A percentile compares a stretch with the other conserved stretches of the same genome.
phyloP scores from a whole-genome alignment of 1,140 invertebrate species.

The Probaryconus sp. region DNA sequence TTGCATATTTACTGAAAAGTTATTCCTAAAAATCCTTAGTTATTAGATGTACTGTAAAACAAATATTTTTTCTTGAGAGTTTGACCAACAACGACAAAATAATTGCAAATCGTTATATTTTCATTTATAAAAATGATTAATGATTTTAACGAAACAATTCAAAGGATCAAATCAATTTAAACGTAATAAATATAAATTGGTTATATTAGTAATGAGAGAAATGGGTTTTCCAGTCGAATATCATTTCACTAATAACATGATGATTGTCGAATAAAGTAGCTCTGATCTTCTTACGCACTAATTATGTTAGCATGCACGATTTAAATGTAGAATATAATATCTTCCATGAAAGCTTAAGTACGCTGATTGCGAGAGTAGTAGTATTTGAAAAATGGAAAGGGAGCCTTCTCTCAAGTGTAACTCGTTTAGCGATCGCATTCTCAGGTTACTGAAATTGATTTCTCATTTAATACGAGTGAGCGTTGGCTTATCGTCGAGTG shows the following conservation, averaged over 20 bases:
- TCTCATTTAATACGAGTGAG: conserved; percentile 9
- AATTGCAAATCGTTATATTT: too few species aligned
- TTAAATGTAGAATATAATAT: conserved; percentile 7
- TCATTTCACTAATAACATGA: not conserved
- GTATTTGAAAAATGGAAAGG: conserved; percentile 11
- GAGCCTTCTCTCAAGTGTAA: conserved; percentile 24
- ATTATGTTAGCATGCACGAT: conserved; percentile 22
- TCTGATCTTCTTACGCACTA: not conserved
- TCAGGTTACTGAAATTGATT: conserved; percentile 9
- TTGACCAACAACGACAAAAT: conserved; percentile 32
- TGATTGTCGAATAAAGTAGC: not conserved
- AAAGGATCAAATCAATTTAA: too few species aligned
- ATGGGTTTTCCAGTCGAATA: too few species aligned
- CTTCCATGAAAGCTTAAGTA: conserved; percentile 18
- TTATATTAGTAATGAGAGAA: too few species aligned
- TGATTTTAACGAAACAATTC: too few species aligned
- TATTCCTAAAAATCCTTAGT: conserved; percentile 1
- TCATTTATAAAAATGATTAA: too few species aligned
- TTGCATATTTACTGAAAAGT: conserved; percentile 1
- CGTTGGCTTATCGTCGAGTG: conserved; percentile 3
- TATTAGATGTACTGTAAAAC: too few species aligned
- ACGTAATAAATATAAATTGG: too few species aligned
- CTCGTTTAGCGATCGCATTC: not conserved
- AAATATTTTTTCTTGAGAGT: too few species aligned
- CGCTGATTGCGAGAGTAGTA: conserved; percentile 9